Evolutionary conservation across 1,140 invertebrate genomes (phyloP).

Genomic region (Hylaeus volcanicus): DNA sequence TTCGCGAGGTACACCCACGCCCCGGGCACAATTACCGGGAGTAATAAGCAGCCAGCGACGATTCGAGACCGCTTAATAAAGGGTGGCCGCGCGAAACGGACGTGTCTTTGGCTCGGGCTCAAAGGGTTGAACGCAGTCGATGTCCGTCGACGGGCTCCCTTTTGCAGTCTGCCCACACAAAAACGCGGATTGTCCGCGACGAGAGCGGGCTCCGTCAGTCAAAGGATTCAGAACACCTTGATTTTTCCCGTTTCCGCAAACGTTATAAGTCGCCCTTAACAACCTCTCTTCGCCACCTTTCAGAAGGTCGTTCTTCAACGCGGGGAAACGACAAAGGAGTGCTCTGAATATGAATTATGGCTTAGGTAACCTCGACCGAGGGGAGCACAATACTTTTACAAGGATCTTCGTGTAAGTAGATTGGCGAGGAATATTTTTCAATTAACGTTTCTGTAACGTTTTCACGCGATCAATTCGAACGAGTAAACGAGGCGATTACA

Average conservation of each 20-base stretch:
- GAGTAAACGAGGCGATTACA: too few relatives aligned
- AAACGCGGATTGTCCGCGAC: slow-evolving; percentile 26
- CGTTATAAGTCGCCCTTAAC: not conserved
- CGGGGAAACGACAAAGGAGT: not conserved
- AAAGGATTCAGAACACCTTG: not conserved
- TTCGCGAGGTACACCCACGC: not conserved
- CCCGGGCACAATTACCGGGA: slow-evolving; percentile 5
- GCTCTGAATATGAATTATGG: slow-evolving; percentile 11
- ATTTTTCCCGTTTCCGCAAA: not conserved
- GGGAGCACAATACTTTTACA: not conserved
- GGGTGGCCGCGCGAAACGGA: not conserved
- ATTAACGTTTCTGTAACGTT: not conserved
- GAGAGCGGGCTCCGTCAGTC: not conserved
- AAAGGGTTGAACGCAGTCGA: slow-evolving; percentile 5
- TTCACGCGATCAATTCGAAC: too few relatives aligned
- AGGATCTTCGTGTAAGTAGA: not conserved
- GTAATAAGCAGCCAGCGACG: slow-evolving; percentile 21
- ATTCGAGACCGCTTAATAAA: slow-evolving; percentile 15
- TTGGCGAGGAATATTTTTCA: not conserved
- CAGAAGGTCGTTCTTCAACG: not conserved
- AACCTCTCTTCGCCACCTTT: too few relatives aligned
- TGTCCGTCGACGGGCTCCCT: slow-evolving; percentile 18
- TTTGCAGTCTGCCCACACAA: not conserved
- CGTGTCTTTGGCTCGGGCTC: slow-evolving; percentile 24
- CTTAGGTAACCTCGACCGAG: not conserved